These are phyloP conservation scores for Heteronetta atricapilla DNA, from an alignment of 2,113 vertebrate genomes.

Conservation along the genomic window DNA sequence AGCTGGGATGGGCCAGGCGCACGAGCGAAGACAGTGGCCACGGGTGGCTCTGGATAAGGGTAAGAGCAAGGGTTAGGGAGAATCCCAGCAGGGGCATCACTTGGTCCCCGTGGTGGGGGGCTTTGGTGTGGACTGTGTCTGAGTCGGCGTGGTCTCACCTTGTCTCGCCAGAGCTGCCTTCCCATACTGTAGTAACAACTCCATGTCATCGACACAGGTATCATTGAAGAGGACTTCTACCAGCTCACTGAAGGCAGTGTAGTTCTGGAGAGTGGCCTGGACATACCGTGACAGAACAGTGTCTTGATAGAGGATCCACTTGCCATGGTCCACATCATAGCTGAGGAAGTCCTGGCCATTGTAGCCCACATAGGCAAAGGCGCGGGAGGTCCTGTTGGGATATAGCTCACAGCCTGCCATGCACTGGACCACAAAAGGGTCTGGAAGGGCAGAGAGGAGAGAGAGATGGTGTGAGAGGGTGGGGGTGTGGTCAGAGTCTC, in stretches of 20 bases:
- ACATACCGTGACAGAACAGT: background rate
- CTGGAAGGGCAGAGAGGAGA: background rate
- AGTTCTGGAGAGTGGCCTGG: background rate
- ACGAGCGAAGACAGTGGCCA: background rate
- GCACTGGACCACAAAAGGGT: slow-evolving; percentile 9
- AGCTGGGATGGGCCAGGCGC: background rate
- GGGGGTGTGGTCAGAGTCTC: background rate
- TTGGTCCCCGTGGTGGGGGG: background rate
- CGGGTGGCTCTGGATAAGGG: fast-evolving
- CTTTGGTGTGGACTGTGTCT: background rate
- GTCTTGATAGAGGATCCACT: background rate
- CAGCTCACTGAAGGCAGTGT: background rate
- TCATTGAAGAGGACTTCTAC: background rate
- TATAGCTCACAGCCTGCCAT: background rate
- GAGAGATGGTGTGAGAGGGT: background rate
- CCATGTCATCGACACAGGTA: background rate
- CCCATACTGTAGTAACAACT: background rate
- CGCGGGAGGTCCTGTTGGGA: background rate
- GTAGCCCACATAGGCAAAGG: background rate
- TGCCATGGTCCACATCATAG: fast-evolving
- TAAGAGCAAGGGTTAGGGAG: fast-evolving
- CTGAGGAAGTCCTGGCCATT: slow-evolving; percentile 34
- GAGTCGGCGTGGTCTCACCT: background rate
- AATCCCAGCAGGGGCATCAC: fast-evolving
- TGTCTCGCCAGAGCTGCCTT: background rate